These are phyloP conservation scores for Ceuthmochares aereus DNA, from an alignment of 2,113 vertebrate species.

Conservation along the genomic window DNA sequence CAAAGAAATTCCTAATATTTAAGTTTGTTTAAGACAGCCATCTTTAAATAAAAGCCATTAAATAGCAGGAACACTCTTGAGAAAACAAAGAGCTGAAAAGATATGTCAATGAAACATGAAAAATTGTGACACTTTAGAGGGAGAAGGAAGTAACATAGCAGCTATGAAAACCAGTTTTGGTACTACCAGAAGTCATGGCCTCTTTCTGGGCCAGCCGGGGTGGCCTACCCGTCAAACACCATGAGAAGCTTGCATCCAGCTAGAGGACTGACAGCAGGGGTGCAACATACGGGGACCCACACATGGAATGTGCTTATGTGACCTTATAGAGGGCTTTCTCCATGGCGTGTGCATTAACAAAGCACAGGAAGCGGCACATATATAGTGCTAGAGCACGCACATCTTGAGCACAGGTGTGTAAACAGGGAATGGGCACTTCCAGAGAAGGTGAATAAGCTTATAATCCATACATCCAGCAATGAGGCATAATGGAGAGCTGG, in stretches of 20 bases:
- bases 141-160: neutral
- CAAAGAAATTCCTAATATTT: neutral
- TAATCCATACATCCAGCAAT: neutral
- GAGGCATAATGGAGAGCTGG: neutral
- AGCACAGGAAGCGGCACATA: neutral
- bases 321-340: neutral
- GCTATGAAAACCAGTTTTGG: neutral
- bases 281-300: neutral
- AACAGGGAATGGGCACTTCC: neutral
- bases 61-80: neutral
- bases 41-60: neutral
- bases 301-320: too few species aligned
- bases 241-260: neutral
- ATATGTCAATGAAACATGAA: neutral
- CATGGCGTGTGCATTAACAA: neutral
- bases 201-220: neutral
- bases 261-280: neutral
- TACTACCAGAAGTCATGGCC: neutral
- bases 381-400: accelerated
- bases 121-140: neutral
- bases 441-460: neutral
- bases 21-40: neutral
- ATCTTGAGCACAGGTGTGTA: neutral
- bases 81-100: neutral
- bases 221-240: neutral